Base-by-base conservation (phyloP, 30 jellyfish, hydroid and myxozoan genomes). In the Aurelia sp. region DNA sequence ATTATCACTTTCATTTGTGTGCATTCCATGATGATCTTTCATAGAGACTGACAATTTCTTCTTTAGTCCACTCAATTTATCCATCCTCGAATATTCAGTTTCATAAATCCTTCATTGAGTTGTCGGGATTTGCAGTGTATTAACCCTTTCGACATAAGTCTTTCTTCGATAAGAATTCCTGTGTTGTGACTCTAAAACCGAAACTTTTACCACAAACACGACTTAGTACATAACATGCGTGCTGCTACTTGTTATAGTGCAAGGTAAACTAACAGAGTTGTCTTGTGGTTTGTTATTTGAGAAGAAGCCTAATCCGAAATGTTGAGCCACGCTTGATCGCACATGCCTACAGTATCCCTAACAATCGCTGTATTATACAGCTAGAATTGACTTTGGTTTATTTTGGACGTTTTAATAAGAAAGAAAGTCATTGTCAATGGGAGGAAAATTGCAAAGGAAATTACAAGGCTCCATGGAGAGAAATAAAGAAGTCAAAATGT, bases 231-330 rank as follows among this genome's bases (percentile, higher is more conserved):
- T 76, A 10, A 59, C 76, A 30, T 41, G 66, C 90, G 80, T 80
- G 90, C 90, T 63, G 41, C 53, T 53, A 74, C 47, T 50, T 47
- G 21, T 44, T 44, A 44, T 44, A 16, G 55, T 44, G 55, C 55
- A 44, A 44, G 55, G 83, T 80, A 80, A 80, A 80, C 90, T 80
- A 69, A 67, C 80, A 63, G 89, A 80, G 90, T 23, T 80, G 31
- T n/a, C 65, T 66, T 80, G 90, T 41, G 90, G 90, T 66, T 80
- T 80, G 82, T 80, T 80, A 80, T 80, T 80, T 82, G 73, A 57
- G 86, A 31, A 58, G 78, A 58, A 30, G 73, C 66, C 86, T 76
- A 76, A 80, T 80, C 90, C 74, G 21, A 80, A 37, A 30, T 81
- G 55, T 44, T 18, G 81, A 22, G 74, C 85, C 18, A 82, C 81